Conservation (phyloP, 2,888 invertebrate species). For the Epinotia ramella region DNA sequence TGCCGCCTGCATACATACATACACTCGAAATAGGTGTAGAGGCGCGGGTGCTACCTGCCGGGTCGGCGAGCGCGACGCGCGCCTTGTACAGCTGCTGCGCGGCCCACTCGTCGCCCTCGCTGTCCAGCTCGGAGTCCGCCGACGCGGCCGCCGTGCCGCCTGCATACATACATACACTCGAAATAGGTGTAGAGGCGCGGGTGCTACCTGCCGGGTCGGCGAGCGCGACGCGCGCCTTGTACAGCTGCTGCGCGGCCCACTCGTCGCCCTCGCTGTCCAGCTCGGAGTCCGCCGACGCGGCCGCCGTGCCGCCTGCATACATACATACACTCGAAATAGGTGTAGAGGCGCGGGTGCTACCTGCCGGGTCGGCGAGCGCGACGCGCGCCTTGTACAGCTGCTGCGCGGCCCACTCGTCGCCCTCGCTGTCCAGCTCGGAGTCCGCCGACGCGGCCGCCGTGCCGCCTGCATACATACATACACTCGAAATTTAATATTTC, state of each 20-base stretch:
- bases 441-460: conserved; percentile 88
- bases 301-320: conserved; percentile 91
- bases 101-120: conserved; percentile 97
- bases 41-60: conserved; percentile 58
- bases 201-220: conserved; percentile 72
- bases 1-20: conserved; percentile 87
- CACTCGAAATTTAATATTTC: too few species aligned
- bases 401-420: conserved; percentile 98
- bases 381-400: conserved; percentile 96
- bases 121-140: conserved; percentile 88
- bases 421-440: conserved; percentile 90
- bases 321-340: not conserved
- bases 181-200: too few species aligned
- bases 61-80: conserved; percentile 83
- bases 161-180: conserved; percentile 67
- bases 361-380: conserved; percentile 73
- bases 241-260: conserved; percentile 99
- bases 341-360: conserved; percentile 48
- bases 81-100: conserved; percentile 98
- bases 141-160: conserved; percentile 90
- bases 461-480: conserved; percentile 85
- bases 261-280: conserved; percentile 93
- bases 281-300: conserved; percentile 85
- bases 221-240: conserved; percentile 90
- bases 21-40: too few species aligned